A percentile compares a stretch with the other conserved stretches of the same genome.
phyloP scores from a whole-genome alignment of 1,140 invertebrate genomes.

The Eriocheir sinensis region DNA sequence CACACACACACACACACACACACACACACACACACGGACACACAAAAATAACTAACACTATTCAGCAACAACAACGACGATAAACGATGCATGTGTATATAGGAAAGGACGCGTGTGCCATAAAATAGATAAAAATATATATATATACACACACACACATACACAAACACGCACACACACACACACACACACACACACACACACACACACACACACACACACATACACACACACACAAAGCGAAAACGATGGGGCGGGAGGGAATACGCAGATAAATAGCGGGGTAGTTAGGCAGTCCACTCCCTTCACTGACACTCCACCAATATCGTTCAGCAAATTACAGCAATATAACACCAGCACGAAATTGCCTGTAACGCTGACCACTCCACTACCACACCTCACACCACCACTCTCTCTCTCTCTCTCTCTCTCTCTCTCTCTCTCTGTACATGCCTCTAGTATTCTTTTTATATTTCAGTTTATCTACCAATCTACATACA shows the following conservation, averaged over 20 bases:
- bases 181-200: conserved; percentile 39
- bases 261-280: conserved; percentile 25
- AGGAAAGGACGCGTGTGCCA: no score
- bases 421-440: conserved; percentile 63
- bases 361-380: conserved; percentile 1
- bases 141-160: background rate
- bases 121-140: no score
- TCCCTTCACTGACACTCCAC: conserved; percentile 9
- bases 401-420: background rate
- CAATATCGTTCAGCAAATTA: conserved; percentile 25
- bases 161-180: background rate
- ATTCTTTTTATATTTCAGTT: conserved; percentile 14
- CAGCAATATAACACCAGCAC: background rate
- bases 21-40: conserved; percentile 6
- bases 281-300: conserved; percentile 19
- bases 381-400: background rate
- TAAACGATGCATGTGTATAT: no score
- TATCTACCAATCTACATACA: background rate
- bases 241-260: background rate
- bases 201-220: conserved; percentile 47
- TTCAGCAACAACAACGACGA: background rate
- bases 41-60: no score
- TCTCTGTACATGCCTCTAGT: conserved; percentile 51
- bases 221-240: conserved; percentile 28
- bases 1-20: conserved; percentile 9